Base-by-base conservation (phyloP, 2,113 vertebrate species). In the Zapus hudsonius region DNA sequence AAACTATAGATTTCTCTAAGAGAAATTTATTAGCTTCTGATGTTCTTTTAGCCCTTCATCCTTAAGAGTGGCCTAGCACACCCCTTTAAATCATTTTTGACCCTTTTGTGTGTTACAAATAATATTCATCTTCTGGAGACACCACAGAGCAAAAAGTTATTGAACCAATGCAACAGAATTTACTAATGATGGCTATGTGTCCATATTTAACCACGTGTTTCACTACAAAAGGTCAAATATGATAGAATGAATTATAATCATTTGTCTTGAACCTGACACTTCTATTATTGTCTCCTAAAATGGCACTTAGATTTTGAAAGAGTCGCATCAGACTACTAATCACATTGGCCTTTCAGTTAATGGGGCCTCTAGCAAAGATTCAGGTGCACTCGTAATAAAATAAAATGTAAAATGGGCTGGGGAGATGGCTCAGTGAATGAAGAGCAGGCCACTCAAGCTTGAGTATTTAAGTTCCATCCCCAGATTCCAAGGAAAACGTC, bases 1-100 rank as follows among this genome's bases (percentile, higher is more conserved):
- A 70, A 52, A 94, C 64, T 13, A 66, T 80, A 93, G 59, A 20
- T 66, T 61, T 84, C 33, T 44, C 10, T 84, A 89, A 84, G 29
- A 74, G 55, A 93, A 76, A 44, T 67, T 38, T 57, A 61, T 23
- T 87, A 40, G 52, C 66, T 87, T 23, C 66, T 90, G 22, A 83
- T 5, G 17, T 40, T 33, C 2, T 38, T 23, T 94, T 52, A 94
- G 47, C 47, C 13, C 12, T 25, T 69, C 4, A 12, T 33, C 23
- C 38, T 33, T 55, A 67, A 69, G 23, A 38, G 25, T 52, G 63
- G 8, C 25, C 72, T 57, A 61, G 3, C 20, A 84, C 83, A 27
- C 0, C 6, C 7, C 16, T 20, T 64, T 64, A 12, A 8, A 29
- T 63, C 64, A 40, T 70, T 27, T n/a, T 57, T 76, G 25, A 25